Percentiles rank a stretch among this genome's conserved stretches.
phyloP scores from a whole-genome alignment of 2,797 vertebrate genomes.

The Falco rusticolus region DNA sequence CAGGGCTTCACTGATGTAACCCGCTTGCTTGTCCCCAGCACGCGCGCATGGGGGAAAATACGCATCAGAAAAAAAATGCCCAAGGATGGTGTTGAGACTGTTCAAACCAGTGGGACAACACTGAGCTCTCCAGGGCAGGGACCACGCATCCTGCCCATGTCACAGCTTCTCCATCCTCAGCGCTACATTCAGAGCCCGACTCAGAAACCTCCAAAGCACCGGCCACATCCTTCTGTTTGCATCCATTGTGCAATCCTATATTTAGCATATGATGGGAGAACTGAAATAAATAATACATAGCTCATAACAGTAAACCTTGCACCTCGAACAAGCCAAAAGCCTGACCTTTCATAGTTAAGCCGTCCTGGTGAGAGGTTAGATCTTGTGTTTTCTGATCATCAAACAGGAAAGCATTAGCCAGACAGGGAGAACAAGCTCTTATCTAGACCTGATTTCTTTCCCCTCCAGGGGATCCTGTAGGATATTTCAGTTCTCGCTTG shows the following conservation, averaged over 20 bases:
- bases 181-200: accelerated
- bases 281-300: background rate
- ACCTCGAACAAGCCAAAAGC: background rate
- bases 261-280: background rate
- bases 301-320: background rate
- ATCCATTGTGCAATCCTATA: background rate
- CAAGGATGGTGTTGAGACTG: background rate
- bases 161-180: background rate
- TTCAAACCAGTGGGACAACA: background rate
- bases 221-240: background rate
- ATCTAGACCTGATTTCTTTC: conserved; percentile 59
- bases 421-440: conserved; percentile 60
- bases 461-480: conserved; percentile 61
- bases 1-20: background rate
- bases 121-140: background rate
- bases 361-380: conserved; percentile 41
- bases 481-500: conserved; percentile 34
- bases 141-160: accelerated
- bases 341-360: conserved; percentile 40
- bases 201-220: accelerated
- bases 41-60: accelerated
- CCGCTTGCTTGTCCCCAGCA: background rate
- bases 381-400: conserved; percentile 50
- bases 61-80: background rate
- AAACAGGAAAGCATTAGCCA: conserved; percentile 50